Evolutionary conservation across 2,113 vertebrate genomes (phyloP).

Genomic region (Nothocercus nigrocapillus): DNA sequence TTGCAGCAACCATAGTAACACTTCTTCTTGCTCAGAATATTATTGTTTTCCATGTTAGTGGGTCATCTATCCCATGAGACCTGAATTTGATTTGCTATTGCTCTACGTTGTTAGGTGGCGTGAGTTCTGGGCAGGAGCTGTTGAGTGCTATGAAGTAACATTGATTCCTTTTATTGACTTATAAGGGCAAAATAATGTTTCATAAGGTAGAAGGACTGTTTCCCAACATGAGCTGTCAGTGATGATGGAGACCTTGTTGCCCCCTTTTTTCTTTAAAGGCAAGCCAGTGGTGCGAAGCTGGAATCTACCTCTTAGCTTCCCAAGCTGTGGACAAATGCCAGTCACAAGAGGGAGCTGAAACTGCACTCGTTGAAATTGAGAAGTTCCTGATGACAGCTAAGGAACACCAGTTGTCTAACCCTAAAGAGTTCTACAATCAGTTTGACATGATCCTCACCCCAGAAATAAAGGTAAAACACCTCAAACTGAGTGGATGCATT

Average conservation of each 20-base stretch:
- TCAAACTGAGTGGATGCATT: neutral
- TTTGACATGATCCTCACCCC: conserved; percentile 88
- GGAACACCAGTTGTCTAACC: conserved; percentile 84
- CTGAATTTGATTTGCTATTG: neutral
- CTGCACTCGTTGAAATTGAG: conserved; percentile 89
- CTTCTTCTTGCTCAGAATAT: neutral
- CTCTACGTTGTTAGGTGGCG: neutral
- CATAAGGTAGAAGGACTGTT: neutral
- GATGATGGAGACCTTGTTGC: neutral
- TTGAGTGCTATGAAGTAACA: neutral
- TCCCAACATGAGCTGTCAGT: neutral
- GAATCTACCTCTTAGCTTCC: conserved; percentile 94
- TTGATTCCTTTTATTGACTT: neutral
- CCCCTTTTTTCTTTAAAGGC: conserved; percentile 78
- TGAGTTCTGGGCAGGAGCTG: neutral
- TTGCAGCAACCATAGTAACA: neutral
- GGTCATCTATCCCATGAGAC: neutral
- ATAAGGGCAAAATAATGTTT: neutral
- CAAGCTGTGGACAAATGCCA: conserved; percentile 97
- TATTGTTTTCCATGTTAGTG: neutral
- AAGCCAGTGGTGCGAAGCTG: conserved; percentile 92
- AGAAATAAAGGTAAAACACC: conserved; percentile 84
- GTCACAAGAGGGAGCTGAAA: conserved; percentile 93
- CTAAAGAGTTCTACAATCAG: conserved; percentile 89
- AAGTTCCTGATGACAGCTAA: conserved; percentile 84